phyloP scores from a whole-genome alignment of 2,888 invertebrate species.

The Dasysyrphus tricinctus region DNA sequence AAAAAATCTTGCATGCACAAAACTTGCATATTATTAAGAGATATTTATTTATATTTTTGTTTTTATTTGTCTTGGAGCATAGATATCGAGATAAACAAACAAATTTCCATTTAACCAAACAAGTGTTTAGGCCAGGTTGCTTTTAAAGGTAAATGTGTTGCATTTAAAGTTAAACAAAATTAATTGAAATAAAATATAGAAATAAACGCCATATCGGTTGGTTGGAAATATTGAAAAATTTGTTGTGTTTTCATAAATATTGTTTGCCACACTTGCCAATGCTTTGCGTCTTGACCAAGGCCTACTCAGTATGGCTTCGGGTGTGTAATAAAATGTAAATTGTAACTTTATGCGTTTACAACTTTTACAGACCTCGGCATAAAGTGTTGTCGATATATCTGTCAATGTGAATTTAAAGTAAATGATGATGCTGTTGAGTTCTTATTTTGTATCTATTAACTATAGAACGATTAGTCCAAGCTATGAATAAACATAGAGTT shows the following conservation, averaged over 20 bases:
- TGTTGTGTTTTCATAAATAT: conserved; percentile 28
- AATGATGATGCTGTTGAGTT: neutral
- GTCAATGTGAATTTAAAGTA: neutral
- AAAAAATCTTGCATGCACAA: conserved; percentile 34
- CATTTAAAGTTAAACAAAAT: conserved; percentile 39
- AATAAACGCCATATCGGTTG: conserved; percentile 24
- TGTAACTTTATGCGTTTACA: neutral
- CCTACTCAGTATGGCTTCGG: neutral
- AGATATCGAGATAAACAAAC: conserved; percentile 46
- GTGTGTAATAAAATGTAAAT: conserved; percentile 10
- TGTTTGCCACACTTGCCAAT: neutral
- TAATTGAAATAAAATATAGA: conserved; percentile 40
- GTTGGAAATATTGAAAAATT: conserved; percentile 53
- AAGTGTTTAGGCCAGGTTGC: conserved; percentile 43
- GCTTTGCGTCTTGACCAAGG: conserved; percentile 9
- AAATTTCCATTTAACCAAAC: conserved; percentile 65
- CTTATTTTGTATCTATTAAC: neutral
- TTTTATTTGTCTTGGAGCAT: conserved; percentile 25
- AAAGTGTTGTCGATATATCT: conserved; percentile 8
- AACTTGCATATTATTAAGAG: conserved; percentile 59
- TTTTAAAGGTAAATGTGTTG: conserved; percentile 24
- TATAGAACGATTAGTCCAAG: neutral
- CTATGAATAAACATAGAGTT: neutral
- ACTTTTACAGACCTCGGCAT: neutral
- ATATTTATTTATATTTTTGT: conserved; percentile 6